phyloP scores from a whole-genome alignment of 1,140 invertebrate genomes.

The Bradysia coprophila region DNA sequence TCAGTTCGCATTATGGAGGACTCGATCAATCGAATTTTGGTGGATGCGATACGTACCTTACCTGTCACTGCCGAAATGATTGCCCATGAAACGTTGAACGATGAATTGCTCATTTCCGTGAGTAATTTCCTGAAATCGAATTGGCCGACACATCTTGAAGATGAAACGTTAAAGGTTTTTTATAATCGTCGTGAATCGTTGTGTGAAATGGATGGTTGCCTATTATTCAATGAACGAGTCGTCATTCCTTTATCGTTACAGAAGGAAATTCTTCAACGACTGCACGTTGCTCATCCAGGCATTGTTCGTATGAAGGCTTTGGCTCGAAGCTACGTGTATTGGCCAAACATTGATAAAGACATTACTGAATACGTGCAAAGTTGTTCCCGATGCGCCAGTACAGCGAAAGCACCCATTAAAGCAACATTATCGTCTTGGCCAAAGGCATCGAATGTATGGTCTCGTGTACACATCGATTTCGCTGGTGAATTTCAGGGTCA shows the following conservation, averaged over 20 bases:
- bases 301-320: conserved; percentile 9
- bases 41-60: conserved; percentile 4
- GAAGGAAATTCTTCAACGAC: conserved; percentile 6
- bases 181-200: too few species aligned
- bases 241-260: conserved; percentile 7
- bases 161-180: conserved; percentile 3
- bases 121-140: conserved; percentile 4
- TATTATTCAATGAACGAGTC: conserved; percentile 4
- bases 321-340: conserved; percentile 8
- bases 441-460: background rate
- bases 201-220: conserved; percentile 5
- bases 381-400: background rate
- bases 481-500: conserved; percentile 9
- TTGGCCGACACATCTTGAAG: conserved; percentile 2
- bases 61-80: conserved; percentile 3
- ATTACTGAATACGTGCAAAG: background rate
- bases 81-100: conserved; percentile 4
- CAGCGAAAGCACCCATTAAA: background rate
- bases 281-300: conserved; percentile 9
- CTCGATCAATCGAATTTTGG: background rate
- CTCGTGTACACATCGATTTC: conserved; percentile 12
- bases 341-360: conserved; percentile 7
- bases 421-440: background rate
- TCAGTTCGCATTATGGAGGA: background rate
- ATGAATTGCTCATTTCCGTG: conserved; percentile 5